A percentile compares a stretch with the other conserved stretches of the same genome.
Evolutionary conservation across 2,888 invertebrate genomes (phyloP).

Genomic region (Cotesia congregata): DNA sequence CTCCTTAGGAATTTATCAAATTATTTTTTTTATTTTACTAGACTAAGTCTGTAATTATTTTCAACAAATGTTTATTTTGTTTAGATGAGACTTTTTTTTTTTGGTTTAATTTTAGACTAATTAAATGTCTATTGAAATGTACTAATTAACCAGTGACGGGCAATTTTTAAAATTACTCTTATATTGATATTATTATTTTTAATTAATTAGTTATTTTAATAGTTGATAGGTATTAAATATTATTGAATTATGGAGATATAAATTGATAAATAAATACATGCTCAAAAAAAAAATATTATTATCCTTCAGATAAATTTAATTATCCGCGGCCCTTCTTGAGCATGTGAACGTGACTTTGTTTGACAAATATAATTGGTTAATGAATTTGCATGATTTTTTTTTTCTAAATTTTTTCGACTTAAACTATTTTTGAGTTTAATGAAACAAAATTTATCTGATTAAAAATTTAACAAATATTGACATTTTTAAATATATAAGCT

Average conservation of each 20-base stretch:
- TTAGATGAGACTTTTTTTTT: not conserved
- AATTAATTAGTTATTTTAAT: not conserved
- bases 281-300: slow-evolving; percentile 39
- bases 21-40: slow-evolving; percentile 45
- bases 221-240: not conserved
- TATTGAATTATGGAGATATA: slow-evolving; percentile 14
- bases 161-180: slow-evolving; percentile 32
- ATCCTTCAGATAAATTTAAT: slow-evolving; percentile 29
- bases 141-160: slow-evolving; percentile 52
- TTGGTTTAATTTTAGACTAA: not conserved
- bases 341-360: slow-evolving; percentile 60
- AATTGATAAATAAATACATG: slow-evolving; percentile 34
- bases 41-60: slow-evolving; percentile 70
- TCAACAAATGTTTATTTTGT: slow-evolving; percentile 60
- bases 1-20: slow-evolving; percentile 4
- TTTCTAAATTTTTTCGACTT: not conserved
- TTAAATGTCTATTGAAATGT: slow-evolving; percentile 50
- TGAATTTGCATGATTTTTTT: slow-evolving; percentile 37
- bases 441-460: not conserved
- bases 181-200: slow-evolving; percentile 3
- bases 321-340: slow-evolving; percentile 48
- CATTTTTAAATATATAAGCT: too few species aligned
- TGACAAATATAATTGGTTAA: slow-evolving; percentile 41
- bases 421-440: not conserved
- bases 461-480: not conserved